A percentile compares a stretch with the other conserved stretches of the same genome.
Evolutionary conservation across 2,888 invertebrate genomes (phyloP).

Genomic region (Idaea dimidiata): DNA sequence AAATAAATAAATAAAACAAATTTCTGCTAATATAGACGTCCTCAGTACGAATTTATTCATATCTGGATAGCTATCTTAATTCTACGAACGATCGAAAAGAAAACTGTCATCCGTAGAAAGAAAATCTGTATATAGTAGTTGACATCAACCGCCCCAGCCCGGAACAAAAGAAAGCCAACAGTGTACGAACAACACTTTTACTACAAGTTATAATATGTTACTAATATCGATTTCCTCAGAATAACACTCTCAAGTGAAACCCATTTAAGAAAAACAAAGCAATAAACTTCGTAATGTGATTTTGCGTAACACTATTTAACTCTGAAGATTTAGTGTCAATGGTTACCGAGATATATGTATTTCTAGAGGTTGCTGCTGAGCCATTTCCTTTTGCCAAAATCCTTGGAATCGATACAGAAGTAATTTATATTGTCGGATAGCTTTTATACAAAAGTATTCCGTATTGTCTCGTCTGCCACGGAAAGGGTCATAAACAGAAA

Average conservation of each 20-base stretch:
- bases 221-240: no score
- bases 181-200: no score
- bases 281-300: not conserved
- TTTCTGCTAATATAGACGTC: no score
- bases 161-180: no score
- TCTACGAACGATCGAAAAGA: no score
- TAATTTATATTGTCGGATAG: constrained; percentile 24
- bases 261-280: not conserved
- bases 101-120: no score
- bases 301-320: not conserved
- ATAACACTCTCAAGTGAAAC: not conserved
- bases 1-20: no score
- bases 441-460: constrained; percentile 19
- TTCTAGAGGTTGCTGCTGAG: not conserved
- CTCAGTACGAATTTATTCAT: no score
- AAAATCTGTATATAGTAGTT: no score
- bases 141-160: no score
- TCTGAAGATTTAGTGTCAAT: not conserved
- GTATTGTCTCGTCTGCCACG: constrained; percentile 26
- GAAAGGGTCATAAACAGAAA: constrained; percentile 35
- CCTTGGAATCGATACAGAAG: constrained; percentile 21
- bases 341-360: not conserved
- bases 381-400: constrained; percentile 13
- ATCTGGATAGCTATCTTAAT: no score
- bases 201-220: no score